A percentile compares a stretch with the other conserved stretches of the same genome.
phyloP scores from a whole-genome alignment of 2,113 vertebrate species.

The Helogale parvula region DNA sequence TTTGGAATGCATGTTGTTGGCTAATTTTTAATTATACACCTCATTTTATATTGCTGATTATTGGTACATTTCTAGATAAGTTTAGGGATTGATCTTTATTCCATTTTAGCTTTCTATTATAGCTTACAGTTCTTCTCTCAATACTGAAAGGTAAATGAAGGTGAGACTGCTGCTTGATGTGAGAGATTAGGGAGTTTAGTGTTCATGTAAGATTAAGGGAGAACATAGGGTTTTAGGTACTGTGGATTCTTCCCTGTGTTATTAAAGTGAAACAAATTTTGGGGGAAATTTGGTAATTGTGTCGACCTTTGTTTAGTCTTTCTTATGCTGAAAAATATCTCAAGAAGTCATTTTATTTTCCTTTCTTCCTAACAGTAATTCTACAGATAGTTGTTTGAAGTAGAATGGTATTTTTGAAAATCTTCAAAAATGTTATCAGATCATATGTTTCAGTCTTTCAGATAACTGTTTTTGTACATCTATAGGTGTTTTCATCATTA shows the following conservation, averaged over 20 bases:
- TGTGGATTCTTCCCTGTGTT: not conserved
- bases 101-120: not conserved
- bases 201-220: not conserved
- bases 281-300: not conserved
- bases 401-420: slow-evolving; percentile 9
- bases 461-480: not conserved
- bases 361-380: not conserved
- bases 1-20: not conserved
- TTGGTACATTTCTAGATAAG: not conserved
- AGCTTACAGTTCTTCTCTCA: not conserved
- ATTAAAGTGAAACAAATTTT: not conserved
- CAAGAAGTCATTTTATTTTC: not conserved
- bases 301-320: not conserved
- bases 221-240: not conserved
- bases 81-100: not conserved
- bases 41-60: not conserved
- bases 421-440: not conserved
- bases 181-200: not conserved
- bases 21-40: slow-evolving; percentile 18
- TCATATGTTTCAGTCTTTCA: not conserved
- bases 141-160: not conserved
- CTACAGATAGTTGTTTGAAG: slow-evolving; percentile 25
- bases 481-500: not conserved
- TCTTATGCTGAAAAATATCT: not conserved
- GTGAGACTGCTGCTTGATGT: not conserved